Evolutionary conservation across 2,113 vertebrate genomes (phyloP).

Genomic region (Bubo scandiacus): DNA sequence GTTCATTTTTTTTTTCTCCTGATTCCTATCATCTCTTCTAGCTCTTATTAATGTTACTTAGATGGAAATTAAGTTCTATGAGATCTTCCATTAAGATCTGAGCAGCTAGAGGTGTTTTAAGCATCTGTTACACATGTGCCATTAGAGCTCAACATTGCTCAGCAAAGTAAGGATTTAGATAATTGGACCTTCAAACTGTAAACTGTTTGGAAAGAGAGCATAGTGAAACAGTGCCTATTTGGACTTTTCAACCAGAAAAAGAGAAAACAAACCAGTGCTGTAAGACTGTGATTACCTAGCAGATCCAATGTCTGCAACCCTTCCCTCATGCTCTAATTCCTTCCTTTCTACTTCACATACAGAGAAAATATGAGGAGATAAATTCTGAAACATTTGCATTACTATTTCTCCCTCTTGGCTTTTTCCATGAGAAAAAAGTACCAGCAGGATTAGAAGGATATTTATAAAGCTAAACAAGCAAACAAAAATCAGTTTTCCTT

Average conservation of each 20-base stretch:
- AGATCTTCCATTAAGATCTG: neutral
- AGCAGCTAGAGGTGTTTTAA: neutral
- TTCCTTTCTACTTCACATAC: neutral
- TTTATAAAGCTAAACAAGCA: conserved; percentile 24
- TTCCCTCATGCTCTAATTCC: neutral
- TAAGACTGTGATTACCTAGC: neutral
- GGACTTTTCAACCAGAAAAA: neutral
- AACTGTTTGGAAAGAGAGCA: neutral
- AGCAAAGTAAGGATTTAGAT: neutral
- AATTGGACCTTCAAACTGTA: neutral
- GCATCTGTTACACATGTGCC: neutral
- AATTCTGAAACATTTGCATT: neutral
- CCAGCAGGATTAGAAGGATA: neutral
- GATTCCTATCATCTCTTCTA: neutral
- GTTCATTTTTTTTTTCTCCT: neutral
- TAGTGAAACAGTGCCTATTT: neutral
- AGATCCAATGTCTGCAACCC: neutral
- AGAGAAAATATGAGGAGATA: neutral
- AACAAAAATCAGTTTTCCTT: conserved; percentile 16
- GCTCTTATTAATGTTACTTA: neutral
- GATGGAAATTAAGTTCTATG: neutral
- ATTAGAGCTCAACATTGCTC: neutral
- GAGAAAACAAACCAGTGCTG: neutral
- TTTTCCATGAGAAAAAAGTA: neutral
- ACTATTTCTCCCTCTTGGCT: neutral